phyloP scores from a whole-genome alignment of 2,888 invertebrate genomes.

The Serripes groenlandicus region DNA sequence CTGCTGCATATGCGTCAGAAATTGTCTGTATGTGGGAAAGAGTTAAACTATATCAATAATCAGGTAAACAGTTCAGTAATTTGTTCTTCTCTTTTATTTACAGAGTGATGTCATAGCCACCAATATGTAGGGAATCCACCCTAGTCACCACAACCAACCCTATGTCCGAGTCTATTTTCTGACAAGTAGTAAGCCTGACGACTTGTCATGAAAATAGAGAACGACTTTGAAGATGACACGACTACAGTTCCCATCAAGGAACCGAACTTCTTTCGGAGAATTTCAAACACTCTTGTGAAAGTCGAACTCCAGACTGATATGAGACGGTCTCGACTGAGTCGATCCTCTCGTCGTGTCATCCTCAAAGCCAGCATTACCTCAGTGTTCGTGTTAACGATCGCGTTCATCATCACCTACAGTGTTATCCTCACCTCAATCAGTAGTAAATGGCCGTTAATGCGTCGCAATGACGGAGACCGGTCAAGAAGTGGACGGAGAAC shows the following conservation, averaged over 20 bases:
- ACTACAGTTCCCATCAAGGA: background rate
- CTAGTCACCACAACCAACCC: background rate
- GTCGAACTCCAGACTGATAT: constrained; percentile 73
- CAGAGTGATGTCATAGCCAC: background rate
- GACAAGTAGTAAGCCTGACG: background rate
- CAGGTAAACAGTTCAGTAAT: too few relatives aligned
- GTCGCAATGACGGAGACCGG: constrained; percentile 64
- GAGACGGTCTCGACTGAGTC: constrained; percentile 57
- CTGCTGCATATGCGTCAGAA: too few relatives aligned
- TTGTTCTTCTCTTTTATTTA: too few relatives aligned
- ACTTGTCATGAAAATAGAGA: constrained; percentile 17
- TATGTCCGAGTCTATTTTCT: background rate
- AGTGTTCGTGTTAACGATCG: constrained; percentile 71
- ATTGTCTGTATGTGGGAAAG: too few relatives aligned
- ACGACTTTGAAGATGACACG: background rate
- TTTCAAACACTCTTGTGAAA: constrained; percentile 59
- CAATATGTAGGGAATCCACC: background rate
- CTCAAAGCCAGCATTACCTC: constrained; percentile 78
- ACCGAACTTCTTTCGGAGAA: constrained; percentile 22
- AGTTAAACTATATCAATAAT: too few relatives aligned
- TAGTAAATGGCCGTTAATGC: constrained; percentile 64
- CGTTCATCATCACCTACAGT: constrained; percentile 77
- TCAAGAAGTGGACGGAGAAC: constrained; percentile 62
- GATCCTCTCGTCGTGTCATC: constrained; percentile 68
- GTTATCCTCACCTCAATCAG: constrained; percentile 74